phyloP scores from a whole-genome alignment of 37 sponge, comb jelly and placozoan genomes.

The Diacarnus erythraeanus region DNA sequence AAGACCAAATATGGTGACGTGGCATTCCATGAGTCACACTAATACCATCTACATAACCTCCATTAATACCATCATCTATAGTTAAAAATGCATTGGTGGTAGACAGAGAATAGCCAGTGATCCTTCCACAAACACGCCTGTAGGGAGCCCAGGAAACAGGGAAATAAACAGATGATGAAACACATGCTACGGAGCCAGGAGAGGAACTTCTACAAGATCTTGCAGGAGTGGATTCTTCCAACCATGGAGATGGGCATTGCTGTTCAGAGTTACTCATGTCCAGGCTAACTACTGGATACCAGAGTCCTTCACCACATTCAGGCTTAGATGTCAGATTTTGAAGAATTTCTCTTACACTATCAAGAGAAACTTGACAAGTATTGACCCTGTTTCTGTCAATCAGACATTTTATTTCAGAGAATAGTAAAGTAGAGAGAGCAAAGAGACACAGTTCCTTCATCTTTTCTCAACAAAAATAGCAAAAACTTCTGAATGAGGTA shows the following conservation, averaged over 20 bases:
- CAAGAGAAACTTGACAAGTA: too few species aligned
- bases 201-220: neutral
- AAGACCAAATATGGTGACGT: neutral
- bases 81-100: neutral
- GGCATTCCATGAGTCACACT: neutral
- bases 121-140: neutral
- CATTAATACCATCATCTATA: neutral
- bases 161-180: neutral
- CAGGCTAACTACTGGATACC: neutral
- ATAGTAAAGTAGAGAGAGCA: too few species aligned
- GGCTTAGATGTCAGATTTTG: too few species aligned
- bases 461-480: too few species aligned
- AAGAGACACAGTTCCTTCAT: too few species aligned
- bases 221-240: neutral
- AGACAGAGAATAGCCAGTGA: neutral
- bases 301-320: neutral
- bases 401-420: too few species aligned
- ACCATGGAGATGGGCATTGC: neutral
- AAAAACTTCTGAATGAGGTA: too few species aligned
- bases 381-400: too few species aligned
- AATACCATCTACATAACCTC: neutral
- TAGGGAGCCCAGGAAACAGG: neutral
- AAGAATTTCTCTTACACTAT: too few species aligned
- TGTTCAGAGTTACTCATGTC: neutral
- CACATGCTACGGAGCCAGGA: too few species aligned